Conservation (phyloP, 2,113 vertebrate genomes). For the Madoqua kirkii region DNA sequence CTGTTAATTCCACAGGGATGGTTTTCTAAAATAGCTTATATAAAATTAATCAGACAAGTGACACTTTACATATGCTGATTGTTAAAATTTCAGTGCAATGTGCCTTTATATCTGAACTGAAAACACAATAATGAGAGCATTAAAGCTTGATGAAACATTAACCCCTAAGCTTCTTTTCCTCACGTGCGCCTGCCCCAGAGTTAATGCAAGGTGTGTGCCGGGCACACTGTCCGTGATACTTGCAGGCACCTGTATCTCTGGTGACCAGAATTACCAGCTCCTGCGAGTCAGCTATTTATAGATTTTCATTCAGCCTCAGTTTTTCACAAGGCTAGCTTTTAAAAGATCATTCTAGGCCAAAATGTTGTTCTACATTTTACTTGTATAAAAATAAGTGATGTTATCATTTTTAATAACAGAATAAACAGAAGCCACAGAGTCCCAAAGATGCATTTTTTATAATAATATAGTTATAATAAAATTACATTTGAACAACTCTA, state of each 20-base stretch:
- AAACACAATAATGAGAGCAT: slow-evolving; percentile 62
- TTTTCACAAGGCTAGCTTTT: slow-evolving; percentile 49
- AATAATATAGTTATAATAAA: slow-evolving; percentile 29
- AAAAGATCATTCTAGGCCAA: slow-evolving; percentile 21
- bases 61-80: slow-evolving; percentile 68
- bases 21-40: slow-evolving; percentile 4
- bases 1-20: slow-evolving; percentile 34
- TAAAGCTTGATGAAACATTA: slow-evolving; percentile 62
- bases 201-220: background rate
- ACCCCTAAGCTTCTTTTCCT: slow-evolving; percentile 42
- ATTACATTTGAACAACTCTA: slow-evolving; percentile 6
- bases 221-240: background rate
- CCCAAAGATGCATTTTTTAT: slow-evolving; percentile 10
- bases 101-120: slow-evolving; percentile 28
- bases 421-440: background rate
- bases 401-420: slow-evolving; percentile 34
- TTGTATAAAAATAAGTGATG: slow-evolving; percentile 7
- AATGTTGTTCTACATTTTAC: slow-evolving; percentile 33
- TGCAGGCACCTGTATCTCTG: background rate
- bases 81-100: slow-evolving; percentile 56
- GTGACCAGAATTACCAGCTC: slow-evolving; percentile 16
- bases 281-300: slow-evolving; percentile 20
- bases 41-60: background rate
- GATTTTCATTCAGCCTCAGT: slow-evolving; percentile 1
- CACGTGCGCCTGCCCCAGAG: background rate